phyloP scores from a whole-genome alignment of 2,797 vertebrate species.

The Fistularia tabacaria region DNA sequence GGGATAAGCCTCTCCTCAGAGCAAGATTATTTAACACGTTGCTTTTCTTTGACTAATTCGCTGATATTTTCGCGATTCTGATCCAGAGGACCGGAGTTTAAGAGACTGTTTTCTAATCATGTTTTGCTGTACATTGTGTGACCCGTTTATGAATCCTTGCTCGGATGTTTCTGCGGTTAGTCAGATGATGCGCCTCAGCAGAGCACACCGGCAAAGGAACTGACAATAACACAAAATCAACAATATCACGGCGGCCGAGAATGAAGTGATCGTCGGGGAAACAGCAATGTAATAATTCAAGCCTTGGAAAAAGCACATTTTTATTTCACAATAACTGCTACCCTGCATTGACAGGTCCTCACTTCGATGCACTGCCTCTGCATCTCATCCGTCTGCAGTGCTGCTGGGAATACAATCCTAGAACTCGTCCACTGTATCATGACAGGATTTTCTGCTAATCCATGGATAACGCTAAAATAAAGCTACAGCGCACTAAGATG shows the following conservation, averaged over 20 bases:
- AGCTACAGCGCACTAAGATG: too few relatives aligned
- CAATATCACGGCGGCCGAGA: slow-evolving; percentile 32
- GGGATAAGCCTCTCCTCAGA: slow-evolving; percentile 21
- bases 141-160: slow-evolving; percentile 64
- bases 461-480: too few relatives aligned
- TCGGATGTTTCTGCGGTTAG: slow-evolving; percentile 50
- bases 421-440: too few relatives aligned
- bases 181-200: slow-evolving; percentile 32
- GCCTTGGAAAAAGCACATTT: slow-evolving; percentile 20
- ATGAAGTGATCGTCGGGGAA: slow-evolving; percentile 18
- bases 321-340: too few relatives aligned
- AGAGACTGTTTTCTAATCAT: slow-evolving; percentile 45
- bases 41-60: slow-evolving; percentile 49
- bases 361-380: too few relatives aligned
- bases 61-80: slow-evolving; percentile 55
- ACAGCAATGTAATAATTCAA: slow-evolving; percentile 24
- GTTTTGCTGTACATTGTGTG: slow-evolving; percentile 45
- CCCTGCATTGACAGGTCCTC: too few relatives aligned
- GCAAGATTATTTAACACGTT: slow-evolving; percentile 16
- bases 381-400: too few relatives aligned
- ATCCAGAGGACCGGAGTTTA: slow-evolving; percentile 25
- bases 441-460: too few relatives aligned
- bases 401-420: too few relatives aligned
- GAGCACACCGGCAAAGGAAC: neutral
- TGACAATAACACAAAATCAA: slow-evolving; percentile 29